Evolutionary conservation across 2,888 invertebrate genomes (phyloP).

Genomic region (Drosophila paracracens): DNA sequence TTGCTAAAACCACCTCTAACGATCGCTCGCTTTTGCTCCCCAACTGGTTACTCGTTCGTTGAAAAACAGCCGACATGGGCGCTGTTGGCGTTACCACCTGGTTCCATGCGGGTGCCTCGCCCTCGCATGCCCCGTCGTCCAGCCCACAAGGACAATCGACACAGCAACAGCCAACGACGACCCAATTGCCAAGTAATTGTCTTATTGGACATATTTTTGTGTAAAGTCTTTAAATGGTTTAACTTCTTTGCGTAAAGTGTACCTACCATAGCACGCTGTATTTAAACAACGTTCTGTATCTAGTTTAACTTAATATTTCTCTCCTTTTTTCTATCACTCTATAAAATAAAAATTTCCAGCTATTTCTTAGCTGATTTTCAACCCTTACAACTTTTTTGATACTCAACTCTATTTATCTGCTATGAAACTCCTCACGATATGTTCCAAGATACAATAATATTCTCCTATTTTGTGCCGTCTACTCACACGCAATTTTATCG

Average conservation of each 20-base stretch:
- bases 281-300: conserved; percentile 35
- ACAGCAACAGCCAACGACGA: conserved; percentile 47
- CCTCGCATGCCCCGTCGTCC: conserved; percentile 48
- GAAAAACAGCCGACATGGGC: conserved; percentile 82
- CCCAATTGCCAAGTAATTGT: conserved; percentile 61
- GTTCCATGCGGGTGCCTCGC: conserved; percentile 84
- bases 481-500: conserved; percentile 1
- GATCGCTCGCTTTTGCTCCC: conserved; percentile 32
- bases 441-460: neutral
- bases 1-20: conserved; percentile 41
- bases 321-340: conserved; percentile 27
- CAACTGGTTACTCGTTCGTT: conserved; percentile 26
- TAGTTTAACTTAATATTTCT: conserved; percentile 40
- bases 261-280: conserved; percentile 62
- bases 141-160: conserved; percentile 59
- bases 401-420: conserved; percentile 6
- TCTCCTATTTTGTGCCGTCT: conserved; percentile 20
- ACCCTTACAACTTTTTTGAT: conserved; percentile 13
- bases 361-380: conserved; percentile 7
- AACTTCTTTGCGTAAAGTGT: conserved; percentile 57
- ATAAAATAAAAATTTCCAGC: neutral
- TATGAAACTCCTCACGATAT: conserved; percentile 6
- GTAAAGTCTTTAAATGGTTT: conserved; percentile 33
- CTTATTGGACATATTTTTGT: conserved; percentile 11
- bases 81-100: conserved; percentile 85